Evolutionary conservation across 2,797 vertebrate species (phyloP), one percentile per base, ranked within the genome.

Genomic region (Allochrocebus solatus): DNA sequence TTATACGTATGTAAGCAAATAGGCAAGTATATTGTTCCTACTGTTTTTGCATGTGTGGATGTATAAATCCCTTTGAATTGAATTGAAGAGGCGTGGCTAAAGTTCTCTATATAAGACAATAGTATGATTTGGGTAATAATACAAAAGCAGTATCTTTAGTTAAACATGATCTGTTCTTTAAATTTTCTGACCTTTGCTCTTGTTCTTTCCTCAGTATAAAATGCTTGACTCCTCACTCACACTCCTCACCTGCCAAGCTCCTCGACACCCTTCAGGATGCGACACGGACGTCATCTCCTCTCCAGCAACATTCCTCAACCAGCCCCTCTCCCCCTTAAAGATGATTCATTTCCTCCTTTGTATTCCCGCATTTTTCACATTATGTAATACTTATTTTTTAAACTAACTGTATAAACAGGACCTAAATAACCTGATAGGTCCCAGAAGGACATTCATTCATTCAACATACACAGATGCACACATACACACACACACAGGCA

Each of bases 11-110:
- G 39, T 1, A 67, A 91, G 36, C 74, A 84, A 61, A 43, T 1
- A 75, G 82, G 41, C 74, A 80, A 61, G 8, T 74, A 61, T 48
- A 10, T 93, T 55, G 24, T 61, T 83, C 59, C 79, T 55, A 6
- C 19, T 72, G 9, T 64, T 33, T 46, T 10, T 43, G 28, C 6
- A 24, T 39, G 70, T 46, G 28, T 17, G 74, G 72, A 57, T 14
- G 72, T 50, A 92, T 30, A 96, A 88, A 98, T 97, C 55, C 30
- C 75, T 98, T 91, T 36, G 87, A 92, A 93, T 89, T 36, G 87
- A 92, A 93, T 72, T 82, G 26, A 98, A 75, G 57, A 88, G 22
- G 30, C 90, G 24, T 72, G 55, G 64, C 78, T 82, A n/a, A 87
- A 67, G 43, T 84, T 84, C 72, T 79, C 5, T 43, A 80, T 59